A percentile compares a stretch with the other conserved stretches of the same genome.
Conservation (phyloP, 2,113 vertebrate genomes). For the Caranx ignobilis region DNA sequence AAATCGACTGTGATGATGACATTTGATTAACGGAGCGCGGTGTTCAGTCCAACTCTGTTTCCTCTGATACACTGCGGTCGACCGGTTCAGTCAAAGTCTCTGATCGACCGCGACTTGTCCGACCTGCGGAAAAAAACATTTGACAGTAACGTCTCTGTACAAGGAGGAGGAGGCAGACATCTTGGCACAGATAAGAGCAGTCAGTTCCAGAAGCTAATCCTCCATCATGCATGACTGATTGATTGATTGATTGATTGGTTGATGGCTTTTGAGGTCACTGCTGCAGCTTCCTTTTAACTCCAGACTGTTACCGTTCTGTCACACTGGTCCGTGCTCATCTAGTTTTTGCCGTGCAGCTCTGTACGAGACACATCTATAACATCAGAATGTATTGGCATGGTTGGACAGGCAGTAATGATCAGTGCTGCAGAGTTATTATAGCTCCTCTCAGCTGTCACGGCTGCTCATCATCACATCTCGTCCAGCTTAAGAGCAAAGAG, state of each 20-base stretch:
- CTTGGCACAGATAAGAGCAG: not conserved
- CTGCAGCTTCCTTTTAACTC: not conserved
- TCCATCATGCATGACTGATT: constrained; percentile 2
- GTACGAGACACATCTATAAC: no score
- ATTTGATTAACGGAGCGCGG: not conserved
- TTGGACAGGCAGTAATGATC: no score
- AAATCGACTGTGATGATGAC: not conserved
- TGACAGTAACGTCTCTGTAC: not conserved
- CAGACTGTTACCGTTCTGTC: no score
- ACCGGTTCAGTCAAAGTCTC: not conserved
- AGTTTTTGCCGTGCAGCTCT: not conserved
- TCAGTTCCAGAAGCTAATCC: not conserved
- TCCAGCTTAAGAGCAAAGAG: not conserved
- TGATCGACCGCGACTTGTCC: not conserved
- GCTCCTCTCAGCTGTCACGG: no score
- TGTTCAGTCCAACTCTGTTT: not conserved
- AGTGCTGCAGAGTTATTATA: no score
- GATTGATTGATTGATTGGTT: constrained; percentile 5
- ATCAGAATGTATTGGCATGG: no score
- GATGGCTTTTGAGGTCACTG: not conserved
- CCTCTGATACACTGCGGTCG: no score
- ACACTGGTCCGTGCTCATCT: no score
- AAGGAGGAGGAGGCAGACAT: not conserved
- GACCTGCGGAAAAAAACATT: not conserved
- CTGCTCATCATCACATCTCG: not conserved